These are phyloP conservation scores for Bungarus multicinctus DNA, from an alignment of 2,113 vertebrate genomes.

Conservation along the genomic window DNA sequence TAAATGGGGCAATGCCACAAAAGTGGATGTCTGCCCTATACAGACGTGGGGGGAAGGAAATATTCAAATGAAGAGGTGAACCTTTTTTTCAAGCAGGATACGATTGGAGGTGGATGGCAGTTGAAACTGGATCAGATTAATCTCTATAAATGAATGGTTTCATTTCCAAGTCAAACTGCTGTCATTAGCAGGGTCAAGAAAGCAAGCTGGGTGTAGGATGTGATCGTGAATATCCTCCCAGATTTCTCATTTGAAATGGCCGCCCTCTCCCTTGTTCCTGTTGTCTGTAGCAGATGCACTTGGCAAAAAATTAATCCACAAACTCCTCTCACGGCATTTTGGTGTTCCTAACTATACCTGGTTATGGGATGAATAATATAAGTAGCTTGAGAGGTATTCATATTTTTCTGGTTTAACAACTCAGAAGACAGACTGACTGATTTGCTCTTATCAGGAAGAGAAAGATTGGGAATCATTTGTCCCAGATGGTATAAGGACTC, in stretches of 20 bases:
- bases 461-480: not conserved
- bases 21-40: not conserved
- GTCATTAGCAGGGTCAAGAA: not conserved
- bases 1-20: not conserved
- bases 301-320: not conserved
- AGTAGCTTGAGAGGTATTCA: not conserved
- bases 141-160: not conserved
- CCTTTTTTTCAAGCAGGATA: not conserved
- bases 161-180: not conserved
- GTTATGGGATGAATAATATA: not conserved
- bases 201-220: not conserved
- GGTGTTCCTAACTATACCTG: not conserved
- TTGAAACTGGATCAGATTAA: not conserved
- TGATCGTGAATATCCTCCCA: not conserved
- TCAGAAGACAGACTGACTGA: not conserved
- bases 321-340: not conserved
- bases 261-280: not conserved
- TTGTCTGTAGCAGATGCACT: not conserved
- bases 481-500: not conserved
- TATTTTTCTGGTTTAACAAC: not conserved
- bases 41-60: not conserved
- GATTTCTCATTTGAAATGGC: not conserved
- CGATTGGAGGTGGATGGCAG: not conserved
- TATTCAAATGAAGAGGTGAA: not conserved
- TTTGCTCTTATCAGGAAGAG: not conserved